phyloP scores from a whole-genome alignment of 2,797 vertebrate species.

The Poecilia gillii region DNA sequence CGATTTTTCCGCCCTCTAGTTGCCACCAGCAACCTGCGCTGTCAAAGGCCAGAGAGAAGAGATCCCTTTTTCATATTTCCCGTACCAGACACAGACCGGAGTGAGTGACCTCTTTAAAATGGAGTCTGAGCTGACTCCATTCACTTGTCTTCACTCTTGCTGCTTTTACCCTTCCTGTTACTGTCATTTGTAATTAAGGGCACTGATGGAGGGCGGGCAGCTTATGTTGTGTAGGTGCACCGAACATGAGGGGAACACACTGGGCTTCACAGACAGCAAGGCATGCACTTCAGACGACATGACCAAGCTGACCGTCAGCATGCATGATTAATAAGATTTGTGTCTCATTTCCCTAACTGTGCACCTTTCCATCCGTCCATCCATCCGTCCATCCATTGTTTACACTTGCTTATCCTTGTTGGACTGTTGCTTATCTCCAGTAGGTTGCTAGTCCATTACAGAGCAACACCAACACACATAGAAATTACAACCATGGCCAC shows the following conservation, averaged over 20 bases:
- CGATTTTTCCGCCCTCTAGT: not conserved
- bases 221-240: not conserved
- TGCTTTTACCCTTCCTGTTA: slow-evolving; percentile 52
- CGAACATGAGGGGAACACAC: slow-evolving; percentile 5
- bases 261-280: not conserved
- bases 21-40: slow-evolving; percentile 27
- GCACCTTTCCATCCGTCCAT: not conserved
- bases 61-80: not conserved
- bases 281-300: not conserved
- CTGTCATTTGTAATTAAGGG: slow-evolving; percentile 51
- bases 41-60: slow-evolving; percentile 1
- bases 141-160: slow-evolving; percentile 40
- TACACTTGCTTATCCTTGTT: not conserved
- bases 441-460: not conserved
- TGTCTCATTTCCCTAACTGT: not conserved
- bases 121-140: slow-evolving; percentile 26
- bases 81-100: slow-evolving; percentile 16
- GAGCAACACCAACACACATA: not conserved
- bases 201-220: slow-evolving; percentile 10
- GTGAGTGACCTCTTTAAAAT: slow-evolving; percentile 26
- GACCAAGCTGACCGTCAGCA: not conserved
- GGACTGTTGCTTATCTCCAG: not conserved
- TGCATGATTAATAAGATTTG: not conserved
- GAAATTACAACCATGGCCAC: not conserved
- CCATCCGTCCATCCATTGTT: slow-evolving; percentile 13